These are phyloP conservation scores for Amiota communis DNA, from an alignment of 2,888 invertebrate species.

Conservation along the genomic window DNA sequence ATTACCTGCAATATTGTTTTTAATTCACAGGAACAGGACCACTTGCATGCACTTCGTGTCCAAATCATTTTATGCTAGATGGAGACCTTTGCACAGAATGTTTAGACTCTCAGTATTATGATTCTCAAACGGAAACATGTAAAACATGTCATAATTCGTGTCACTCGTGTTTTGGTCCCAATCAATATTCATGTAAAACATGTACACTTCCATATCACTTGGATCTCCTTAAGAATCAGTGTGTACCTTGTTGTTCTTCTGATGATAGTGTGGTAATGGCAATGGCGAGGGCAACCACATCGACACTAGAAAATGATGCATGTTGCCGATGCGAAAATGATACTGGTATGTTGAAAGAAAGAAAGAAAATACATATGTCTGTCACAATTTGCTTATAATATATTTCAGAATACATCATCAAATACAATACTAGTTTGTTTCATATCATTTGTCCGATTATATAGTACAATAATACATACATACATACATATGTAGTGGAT, in stretches of 20 bases:
- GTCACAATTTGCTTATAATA: too few relatives aligned
- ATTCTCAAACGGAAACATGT: conserved; percentile 80
- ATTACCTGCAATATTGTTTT: not conserved
- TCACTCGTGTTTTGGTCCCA: conserved; percentile 80
- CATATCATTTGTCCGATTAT: not conserved
- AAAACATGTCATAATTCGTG: conserved; percentile 80
- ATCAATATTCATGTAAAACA: conserved; percentile 80
- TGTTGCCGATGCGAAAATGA: conserved; percentile 83
- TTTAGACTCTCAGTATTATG: conserved; percentile 82
- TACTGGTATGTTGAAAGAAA: conserved; percentile 74
- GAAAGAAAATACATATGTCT: too few relatives aligned
- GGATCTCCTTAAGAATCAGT: conserved; percentile 83
- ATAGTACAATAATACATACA: too few relatives aligned
- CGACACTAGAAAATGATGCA: conserved; percentile 73
- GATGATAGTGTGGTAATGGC: conserved; percentile 62
- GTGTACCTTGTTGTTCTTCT: conserved; percentile 82
- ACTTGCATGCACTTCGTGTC: conserved; percentile 82
- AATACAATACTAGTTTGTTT: not conserved
- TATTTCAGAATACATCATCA: too few relatives aligned
- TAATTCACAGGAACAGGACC: conserved; percentile 79
- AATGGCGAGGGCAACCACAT: too few relatives aligned
- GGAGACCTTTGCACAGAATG: conserved; percentile 85
- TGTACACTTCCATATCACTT: conserved; percentile 80
- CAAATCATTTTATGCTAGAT: conserved; percentile 81
- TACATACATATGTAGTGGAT: too few relatives aligned